Conservation (phyloP, 2,888 invertebrate species). For the Drosophila eohydei region DNA sequence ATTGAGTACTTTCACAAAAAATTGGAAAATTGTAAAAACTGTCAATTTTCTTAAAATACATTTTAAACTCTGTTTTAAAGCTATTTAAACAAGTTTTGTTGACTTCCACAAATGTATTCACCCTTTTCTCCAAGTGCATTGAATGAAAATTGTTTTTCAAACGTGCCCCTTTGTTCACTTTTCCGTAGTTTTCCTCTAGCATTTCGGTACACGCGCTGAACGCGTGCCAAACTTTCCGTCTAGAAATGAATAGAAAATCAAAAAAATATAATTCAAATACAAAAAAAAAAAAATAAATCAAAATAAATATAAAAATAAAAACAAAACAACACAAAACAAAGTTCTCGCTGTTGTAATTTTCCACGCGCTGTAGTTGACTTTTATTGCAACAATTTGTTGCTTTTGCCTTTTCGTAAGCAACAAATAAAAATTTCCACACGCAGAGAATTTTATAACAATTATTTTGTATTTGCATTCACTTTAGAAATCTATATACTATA, state of each 20-base stretch:
- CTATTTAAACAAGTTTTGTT: neutral
- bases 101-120: too few species aligned
- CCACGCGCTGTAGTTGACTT: conserved; percentile 34
- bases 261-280: conserved; percentile 8
- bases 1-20: neutral
- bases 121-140: neutral
- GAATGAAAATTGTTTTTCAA: conserved; percentile 3
- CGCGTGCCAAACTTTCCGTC: conserved; percentile 39
- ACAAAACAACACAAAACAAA: conserved; percentile 2
- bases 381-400: conserved; percentile 34
- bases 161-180: neutral
- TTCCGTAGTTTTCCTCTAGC: neutral
- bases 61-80: neutral
- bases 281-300: neutral
- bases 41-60: neutral
- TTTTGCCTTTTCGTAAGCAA: conserved; percentile 35
- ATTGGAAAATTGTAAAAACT: neutral
- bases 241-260: neutral
- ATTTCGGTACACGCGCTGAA: conserved; percentile 24
- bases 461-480: conserved; percentile 47
- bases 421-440: conserved; percentile 59
- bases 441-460: conserved; percentile 40
- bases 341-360: conserved; percentile 51
- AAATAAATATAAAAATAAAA: neutral
- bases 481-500: conserved; percentile 31